Conservation (phyloP, 2,888 invertebrate species). For the Oasisia sp. region DNA sequence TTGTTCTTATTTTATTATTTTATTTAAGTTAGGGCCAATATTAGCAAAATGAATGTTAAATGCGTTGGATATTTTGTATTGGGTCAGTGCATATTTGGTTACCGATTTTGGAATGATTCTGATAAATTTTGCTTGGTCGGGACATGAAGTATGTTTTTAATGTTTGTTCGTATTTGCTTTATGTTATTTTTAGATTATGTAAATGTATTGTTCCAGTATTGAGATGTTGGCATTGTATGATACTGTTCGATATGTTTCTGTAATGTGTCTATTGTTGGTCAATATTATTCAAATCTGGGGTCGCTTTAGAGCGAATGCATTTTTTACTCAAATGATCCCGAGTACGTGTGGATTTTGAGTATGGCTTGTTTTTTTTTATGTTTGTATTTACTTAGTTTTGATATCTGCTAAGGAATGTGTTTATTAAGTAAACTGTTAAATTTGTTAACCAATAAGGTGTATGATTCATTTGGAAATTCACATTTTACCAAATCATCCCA, state of each 20-base stretch:
- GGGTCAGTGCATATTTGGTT: too few species aligned
- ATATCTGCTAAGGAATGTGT: neutral
- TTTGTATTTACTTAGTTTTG: neutral
- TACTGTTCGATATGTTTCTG: neutral
- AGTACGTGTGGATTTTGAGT: neutral
- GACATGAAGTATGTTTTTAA: too few species aligned
- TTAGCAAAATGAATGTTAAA: too few species aligned
- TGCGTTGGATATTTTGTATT: too few species aligned
- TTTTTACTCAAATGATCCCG: too few species aligned
- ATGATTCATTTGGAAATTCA: neutral
- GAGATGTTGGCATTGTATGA: neutral
- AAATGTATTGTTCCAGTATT: too few species aligned
- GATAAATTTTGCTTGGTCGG: too few species aligned
- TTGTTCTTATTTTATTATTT: too few species aligned
- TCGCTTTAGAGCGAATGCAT: neutral
- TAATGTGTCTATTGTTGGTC: neutral
- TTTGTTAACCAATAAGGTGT: neutral
- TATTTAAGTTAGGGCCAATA: too few species aligned
- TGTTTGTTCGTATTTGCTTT: too few species aligned
- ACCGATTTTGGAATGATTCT: too few species aligned
- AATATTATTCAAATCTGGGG: neutral
- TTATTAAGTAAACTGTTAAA: neutral
- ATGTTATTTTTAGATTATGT: too few species aligned
- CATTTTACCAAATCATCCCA: neutral
- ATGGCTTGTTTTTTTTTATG: neutral